Base-by-base conservation (phyloP, 2,797 vertebrate species). In the Arnoldichthys spilopterus region DNA sequence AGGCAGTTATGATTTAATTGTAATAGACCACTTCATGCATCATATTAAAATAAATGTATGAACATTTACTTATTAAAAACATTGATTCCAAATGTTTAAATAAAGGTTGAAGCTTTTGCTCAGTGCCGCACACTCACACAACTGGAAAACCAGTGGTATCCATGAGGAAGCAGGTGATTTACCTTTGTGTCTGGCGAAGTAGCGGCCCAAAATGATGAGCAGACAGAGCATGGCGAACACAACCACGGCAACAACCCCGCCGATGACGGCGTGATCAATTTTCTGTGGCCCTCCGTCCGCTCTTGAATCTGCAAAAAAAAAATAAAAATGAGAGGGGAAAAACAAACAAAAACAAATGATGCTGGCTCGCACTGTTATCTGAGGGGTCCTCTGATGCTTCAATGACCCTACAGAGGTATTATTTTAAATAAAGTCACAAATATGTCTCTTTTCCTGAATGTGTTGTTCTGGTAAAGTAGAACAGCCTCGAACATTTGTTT, bases 131-230 rank as follows among this genome's bases (percentile, higher is more conserved):
- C 8, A 11, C 8, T 1, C 37, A 18, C 28, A 43, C 22, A 4
- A 18, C 3, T 3, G 56, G 11, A 26, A 22, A 75, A 51, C 24
- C 34, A 40, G 66, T 22, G 12, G 30, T 30, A 6, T 4, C 26
- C 13, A 40, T 6, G 49, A 37, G n/a, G 20, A 0, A 43, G 58
- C 0, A 15, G 56, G 28, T 53, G 68, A 59, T 90, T 93, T 94
- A 99, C 98, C 98, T 99, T 99, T 99, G 95, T 99, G 98, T 92
- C 98, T 97, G 89, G 98, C 97, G 83, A 99, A 99, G 87, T 99
- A 99, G 86, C 98, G 96, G 84, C 98, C 98, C 83, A 99, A 91
- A 88, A 99, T 94, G 89, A 99, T 99, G 90, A 99, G 96, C 83
- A 98, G 94, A 84, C 98, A 99, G 77, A 99, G 96, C 95, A 98